A percentile compares a stretch with the other conserved stretches of the same genome.
Evolutionary conservation across 2,113 vertebrate genomes (phyloP).

Genomic region (Epinephelus fuscoguttatus): DNA sequence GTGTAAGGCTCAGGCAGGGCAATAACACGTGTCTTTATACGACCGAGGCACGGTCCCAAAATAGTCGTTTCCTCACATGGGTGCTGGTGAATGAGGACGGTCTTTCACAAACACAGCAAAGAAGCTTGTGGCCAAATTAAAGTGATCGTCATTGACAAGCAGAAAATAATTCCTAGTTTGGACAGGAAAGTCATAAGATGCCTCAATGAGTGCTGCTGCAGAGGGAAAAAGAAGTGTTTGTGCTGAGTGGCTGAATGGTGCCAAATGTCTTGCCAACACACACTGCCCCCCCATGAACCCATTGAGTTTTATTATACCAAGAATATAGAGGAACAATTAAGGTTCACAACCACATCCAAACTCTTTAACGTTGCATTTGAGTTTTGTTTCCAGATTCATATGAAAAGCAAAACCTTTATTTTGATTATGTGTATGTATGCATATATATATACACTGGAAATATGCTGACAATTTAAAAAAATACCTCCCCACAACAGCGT

Average conservation of each 20-base stretch:
- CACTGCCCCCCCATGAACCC: slow-evolving; percentile 16
- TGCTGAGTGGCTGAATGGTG: slow-evolving; percentile 47
- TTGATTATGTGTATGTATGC: no score
- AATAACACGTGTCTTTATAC: slow-evolving; percentile 61
- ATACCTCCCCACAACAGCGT: neutral
- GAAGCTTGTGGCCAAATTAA: slow-evolving; percentile 59
- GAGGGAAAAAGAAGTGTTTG: slow-evolving; percentile 37
- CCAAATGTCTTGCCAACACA: slow-evolving; percentile 19
- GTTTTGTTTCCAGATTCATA: neutral
- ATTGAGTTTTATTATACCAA: slow-evolving; percentile 21
- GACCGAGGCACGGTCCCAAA: slow-evolving; percentile 42
- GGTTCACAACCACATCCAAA: neutral
- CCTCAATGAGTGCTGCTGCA: slow-evolving; percentile 47
- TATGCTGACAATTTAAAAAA: neutral
- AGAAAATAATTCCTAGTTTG: slow-evolving; percentile 61
- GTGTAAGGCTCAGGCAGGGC: slow-evolving; percentile 47
- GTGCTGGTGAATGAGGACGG: slow-evolving; percentile 56
- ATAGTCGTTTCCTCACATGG: slow-evolving; percentile 52
- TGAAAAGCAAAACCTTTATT: neutral
- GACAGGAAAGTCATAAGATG: slow-evolving; percentile 60
- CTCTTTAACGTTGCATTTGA: neutral
- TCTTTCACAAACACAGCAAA: slow-evolving; percentile 50
- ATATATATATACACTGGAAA: neutral
- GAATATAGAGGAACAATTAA: slow-evolving; percentile 14
- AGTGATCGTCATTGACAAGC: slow-evolving; percentile 59